Conservation (phyloP, 2,888 invertebrate genomes). For the Sylvicola fuscatus region DNA sequence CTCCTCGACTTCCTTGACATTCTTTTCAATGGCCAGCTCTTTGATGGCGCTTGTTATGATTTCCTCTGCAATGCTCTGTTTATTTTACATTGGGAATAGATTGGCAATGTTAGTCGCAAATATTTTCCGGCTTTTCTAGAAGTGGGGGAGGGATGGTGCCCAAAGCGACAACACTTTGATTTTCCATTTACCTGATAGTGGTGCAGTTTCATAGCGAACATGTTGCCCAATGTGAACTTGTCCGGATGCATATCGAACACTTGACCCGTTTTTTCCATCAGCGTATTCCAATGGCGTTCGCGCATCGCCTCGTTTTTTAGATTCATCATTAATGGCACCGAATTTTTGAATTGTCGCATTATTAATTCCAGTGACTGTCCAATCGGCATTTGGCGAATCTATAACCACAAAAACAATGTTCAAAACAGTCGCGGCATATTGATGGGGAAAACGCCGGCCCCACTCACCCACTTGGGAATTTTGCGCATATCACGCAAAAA, state of each 20-base stretch:
- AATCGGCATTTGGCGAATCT: slow-evolving; percentile 31
- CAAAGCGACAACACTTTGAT: too few species aligned
- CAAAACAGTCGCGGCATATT: too few species aligned
- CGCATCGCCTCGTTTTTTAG: slow-evolving; percentile 79
- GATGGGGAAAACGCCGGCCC: slow-evolving; percentile 5
- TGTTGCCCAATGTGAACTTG: slow-evolving; percentile 75
- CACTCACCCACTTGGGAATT: slow-evolving; percentile 40
- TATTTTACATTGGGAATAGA: too few species aligned
- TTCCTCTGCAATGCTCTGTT: slow-evolving; percentile 48
- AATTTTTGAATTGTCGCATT: slow-evolving; percentile 74
- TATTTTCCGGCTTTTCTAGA: too few species aligned
- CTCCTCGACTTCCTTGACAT: slow-evolving; percentile 63
- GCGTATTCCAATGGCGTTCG: slow-evolving; percentile 73
- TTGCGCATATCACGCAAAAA: slow-evolving; percentile 62
- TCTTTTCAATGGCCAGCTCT: slow-evolving; percentile 78
- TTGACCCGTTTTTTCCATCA: slow-evolving; percentile 67
- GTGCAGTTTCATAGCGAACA: slow-evolving; percentile 83
- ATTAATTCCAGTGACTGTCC: slow-evolving; percentile 53
- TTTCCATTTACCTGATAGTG: slow-evolving; percentile 38
- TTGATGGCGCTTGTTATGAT: slow-evolving; percentile 79
- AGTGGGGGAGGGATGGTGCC: too few species aligned
- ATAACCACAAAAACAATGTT: slow-evolving; percentile 1
- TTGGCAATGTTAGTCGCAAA: too few species aligned
- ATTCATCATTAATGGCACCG: slow-evolving; percentile 76
- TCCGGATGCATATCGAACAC: slow-evolving; percentile 75